Evolutionary conservation across 2,113 vertebrate genomes (phyloP).

Genomic region (Stigmatopora nigra): DNA sequence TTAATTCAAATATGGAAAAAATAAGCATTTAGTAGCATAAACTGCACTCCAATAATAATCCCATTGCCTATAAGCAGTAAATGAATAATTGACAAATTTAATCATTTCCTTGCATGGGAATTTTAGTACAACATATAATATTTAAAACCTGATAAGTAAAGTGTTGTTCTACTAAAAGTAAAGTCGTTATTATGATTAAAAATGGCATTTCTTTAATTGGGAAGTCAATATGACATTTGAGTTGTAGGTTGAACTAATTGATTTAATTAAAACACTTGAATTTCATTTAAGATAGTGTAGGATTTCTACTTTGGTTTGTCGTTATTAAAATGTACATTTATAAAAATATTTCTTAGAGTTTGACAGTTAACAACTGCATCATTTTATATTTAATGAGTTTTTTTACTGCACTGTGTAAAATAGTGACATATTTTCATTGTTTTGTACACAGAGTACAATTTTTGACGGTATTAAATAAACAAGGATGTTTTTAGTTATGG

Average conservation of each 20-base stretch:
- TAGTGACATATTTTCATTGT: too few relatives aligned
- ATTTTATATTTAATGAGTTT: too few relatives aligned
- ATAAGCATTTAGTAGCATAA: conserved; percentile 8
- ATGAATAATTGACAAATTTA: background rate
- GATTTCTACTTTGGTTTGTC: background rate
- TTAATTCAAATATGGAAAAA: background rate
- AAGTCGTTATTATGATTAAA: background rate
- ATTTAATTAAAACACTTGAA: background rate
- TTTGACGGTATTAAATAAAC: too few relatives aligned
- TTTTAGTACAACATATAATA: background rate
- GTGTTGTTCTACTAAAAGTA: background rate
- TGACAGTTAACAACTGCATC: too few relatives aligned
- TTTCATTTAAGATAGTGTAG: background rate
- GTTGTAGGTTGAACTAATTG: background rate
- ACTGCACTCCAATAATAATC: background rate
- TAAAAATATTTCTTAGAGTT: too few relatives aligned
- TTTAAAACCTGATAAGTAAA: background rate
- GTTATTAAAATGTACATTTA: too few relatives aligned
- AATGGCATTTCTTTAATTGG: background rate
- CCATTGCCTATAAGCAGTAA: background rate
- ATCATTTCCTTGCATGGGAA: background rate
- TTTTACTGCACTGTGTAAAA: too few relatives aligned
- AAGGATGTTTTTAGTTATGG: too few relatives aligned
- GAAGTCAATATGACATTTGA: background rate
- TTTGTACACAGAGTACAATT: too few relatives aligned